A percentile compares a stretch with the other conserved stretches of the same genome.
These are phyloP conservation scores for Drosophila biarmipes DNA, from an alignment of 1,140 invertebrate species.

Conservation along the genomic window DNA sequence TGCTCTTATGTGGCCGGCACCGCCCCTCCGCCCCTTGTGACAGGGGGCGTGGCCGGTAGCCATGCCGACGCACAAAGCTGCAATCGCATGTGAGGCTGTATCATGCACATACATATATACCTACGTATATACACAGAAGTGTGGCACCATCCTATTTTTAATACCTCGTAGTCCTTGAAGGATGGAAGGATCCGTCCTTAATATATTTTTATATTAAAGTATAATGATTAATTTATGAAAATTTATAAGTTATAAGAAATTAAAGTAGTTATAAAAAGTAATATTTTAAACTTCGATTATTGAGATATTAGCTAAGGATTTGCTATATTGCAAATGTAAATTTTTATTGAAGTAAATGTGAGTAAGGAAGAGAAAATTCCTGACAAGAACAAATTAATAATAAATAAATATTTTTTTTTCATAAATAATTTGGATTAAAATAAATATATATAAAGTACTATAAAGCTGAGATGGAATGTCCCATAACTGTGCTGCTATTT, in stretches of 20 bases:
- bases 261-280: too few relatives aligned
- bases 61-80: conserved; percentile 74
- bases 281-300: too few relatives aligned
- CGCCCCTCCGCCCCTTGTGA: conserved; percentile 43
- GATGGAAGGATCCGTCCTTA: too few relatives aligned
- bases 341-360: too few relatives aligned
- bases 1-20: conserved; percentile 46
- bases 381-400: too few relatives aligned
- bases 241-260: too few relatives aligned
- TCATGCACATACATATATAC: conserved; percentile 9
- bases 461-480: background rate
- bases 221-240: too few relatives aligned
- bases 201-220: too few relatives aligned
- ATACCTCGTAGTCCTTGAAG: conserved; percentile 2
- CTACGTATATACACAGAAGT: background rate
- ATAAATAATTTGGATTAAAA: background rate
- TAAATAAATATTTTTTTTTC: too few relatives aligned
- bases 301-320: too few relatives aligned
- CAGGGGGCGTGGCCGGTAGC: conserved; percentile 58
- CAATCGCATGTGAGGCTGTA: conserved; percentile 59
- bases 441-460: background rate
- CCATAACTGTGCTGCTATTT: background rate
- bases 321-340: too few relatives aligned
- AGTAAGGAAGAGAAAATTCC: too few relatives aligned
- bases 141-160: background rate